Evolutionary conservation across 1,140 invertebrate species (phyloP).

Genomic region (Calycopis cecrops): DNA sequence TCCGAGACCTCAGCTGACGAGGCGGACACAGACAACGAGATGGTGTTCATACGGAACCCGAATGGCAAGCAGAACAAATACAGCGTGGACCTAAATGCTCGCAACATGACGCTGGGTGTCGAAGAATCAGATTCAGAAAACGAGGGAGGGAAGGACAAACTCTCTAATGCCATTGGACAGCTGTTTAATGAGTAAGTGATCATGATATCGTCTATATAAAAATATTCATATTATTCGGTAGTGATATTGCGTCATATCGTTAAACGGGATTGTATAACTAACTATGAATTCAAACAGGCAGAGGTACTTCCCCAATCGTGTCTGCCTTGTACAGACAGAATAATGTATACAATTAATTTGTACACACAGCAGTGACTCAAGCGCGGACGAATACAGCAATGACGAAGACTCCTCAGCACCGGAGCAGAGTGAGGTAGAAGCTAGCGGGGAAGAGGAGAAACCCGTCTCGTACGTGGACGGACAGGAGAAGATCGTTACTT

Average conservation of each 20-base stretch:
- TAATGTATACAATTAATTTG: too few relatives aligned
- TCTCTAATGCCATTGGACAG: constrained; percentile 83
- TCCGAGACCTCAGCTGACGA: constrained; percentile 80
- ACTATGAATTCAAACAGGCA: too few relatives aligned
- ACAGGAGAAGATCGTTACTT: constrained; percentile 50
- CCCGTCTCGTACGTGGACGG: constrained; percentile 45
- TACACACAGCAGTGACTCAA: constrained; percentile 79
- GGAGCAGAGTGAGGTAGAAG: constrained; percentile 74
- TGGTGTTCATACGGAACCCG: constrained; percentile 76
- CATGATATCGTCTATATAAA: too few relatives aligned
- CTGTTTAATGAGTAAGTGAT: constrained; percentile 77
- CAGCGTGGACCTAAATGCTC: constrained; percentile 39
- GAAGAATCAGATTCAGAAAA: constrained; percentile 90
- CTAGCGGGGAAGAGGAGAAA: constrained; percentile 49
- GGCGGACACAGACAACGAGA: constrained; percentile 76
- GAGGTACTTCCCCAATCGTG: too few relatives aligned
- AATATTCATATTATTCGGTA: too few relatives aligned
- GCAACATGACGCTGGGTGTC: constrained; percentile 74
- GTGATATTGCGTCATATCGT: too few relatives aligned
- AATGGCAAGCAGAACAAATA: constrained; percentile 58
- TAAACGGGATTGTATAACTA: too few relatives aligned
- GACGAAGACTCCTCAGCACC: constrained; percentile 82
- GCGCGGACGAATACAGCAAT: constrained; percentile 83
- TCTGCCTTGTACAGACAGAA: too few relatives aligned
- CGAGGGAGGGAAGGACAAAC: constrained; percentile 83